phyloP scores from a whole-genome alignment of 2,888 invertebrate genomes.

The Drosophila stalkeri region DNA sequence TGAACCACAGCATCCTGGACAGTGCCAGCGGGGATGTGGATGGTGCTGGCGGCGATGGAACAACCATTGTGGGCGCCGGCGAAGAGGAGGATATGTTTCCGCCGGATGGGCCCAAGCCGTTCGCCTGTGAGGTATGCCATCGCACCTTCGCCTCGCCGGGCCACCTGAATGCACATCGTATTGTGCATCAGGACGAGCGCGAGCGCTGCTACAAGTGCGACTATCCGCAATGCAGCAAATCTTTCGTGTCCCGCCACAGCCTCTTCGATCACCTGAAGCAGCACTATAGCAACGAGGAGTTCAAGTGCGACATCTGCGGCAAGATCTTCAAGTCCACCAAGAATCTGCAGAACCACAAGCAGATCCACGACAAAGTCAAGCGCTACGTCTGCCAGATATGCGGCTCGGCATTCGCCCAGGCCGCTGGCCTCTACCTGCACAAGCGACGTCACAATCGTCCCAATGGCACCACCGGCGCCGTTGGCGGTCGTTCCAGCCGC shows the following conservation, averaged over 20 bases:
- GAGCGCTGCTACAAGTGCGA: conserved; percentile 78
- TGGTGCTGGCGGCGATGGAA: conserved; percentile 15
- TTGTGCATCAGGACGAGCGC: conserved; percentile 73
- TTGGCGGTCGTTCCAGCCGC: conserved; percentile 65
- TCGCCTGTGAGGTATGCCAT: conserved; percentile 71
- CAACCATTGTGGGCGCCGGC: conserved; percentile 18
- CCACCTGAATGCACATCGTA: conserved; percentile 72
- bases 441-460: conserved; percentile 81
- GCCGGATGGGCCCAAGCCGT: conserved; percentile 60
- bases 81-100: conserved; percentile 43
- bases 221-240: conserved; percentile 77
- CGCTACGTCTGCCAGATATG: conserved; percentile 83
- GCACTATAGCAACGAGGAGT: conserved; percentile 81
- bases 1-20: conserved; percentile 69
- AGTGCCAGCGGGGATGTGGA: conserved; percentile 41
- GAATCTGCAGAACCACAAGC: conserved; percentile 83
- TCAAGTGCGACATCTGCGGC: conserved; percentile 81
- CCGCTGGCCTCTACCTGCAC: conserved; percentile 83
- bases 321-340: conserved; percentile 83
- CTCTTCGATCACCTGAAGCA: conserved; percentile 78
- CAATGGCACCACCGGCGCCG: conserved; percentile 66
- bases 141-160: conserved; percentile 69
- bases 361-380: conserved; percentile 83
- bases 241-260: conserved; percentile 72
- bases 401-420: conserved; percentile 84